phyloP scores from a whole-genome alignment of 2,797 vertebrate species.

The Trachops cirrhosus region DNA sequence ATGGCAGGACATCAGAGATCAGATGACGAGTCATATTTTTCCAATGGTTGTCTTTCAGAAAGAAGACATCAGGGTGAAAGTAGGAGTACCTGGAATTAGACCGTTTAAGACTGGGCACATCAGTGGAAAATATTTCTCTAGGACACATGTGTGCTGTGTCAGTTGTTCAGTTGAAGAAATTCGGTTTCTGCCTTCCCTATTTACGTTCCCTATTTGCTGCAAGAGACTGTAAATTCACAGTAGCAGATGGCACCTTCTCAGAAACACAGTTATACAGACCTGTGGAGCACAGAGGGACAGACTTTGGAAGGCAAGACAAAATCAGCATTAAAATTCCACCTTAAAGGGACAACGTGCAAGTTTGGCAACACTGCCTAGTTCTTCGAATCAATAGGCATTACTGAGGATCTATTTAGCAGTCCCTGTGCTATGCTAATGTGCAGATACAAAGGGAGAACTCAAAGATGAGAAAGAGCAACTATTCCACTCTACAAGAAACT shows the following conservation, averaged over 20 bases:
- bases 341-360: constrained; percentile 35
- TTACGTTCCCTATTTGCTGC: constrained; percentile 55
- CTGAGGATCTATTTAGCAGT: background rate
- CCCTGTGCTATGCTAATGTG: background rate
- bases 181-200: constrained; percentile 27
- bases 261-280: constrained; percentile 55
- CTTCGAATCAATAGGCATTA: background rate
- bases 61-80: background rate
- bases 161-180: constrained; percentile 54
- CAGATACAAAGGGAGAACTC: background rate
- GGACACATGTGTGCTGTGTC: constrained; percentile 28
- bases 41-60: background rate
- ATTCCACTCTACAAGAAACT: background rate
- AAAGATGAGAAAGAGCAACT: background rate
- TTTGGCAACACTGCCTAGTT: background rate
- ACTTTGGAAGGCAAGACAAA: background rate
- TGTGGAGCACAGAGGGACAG: constrained; percentile 35
- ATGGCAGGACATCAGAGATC: constrained; percentile 31
- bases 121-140: constrained; percentile 41
- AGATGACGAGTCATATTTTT: background rate
- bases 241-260: constrained; percentile 69
- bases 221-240: constrained; percentile 66
- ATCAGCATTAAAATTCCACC: background rate
- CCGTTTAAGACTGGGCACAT: background rate
- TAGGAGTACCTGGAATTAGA: background rate